Conservation (phyloP, 2,797 vertebrate genomes). For the Leptoclinus maculatus region DNA sequence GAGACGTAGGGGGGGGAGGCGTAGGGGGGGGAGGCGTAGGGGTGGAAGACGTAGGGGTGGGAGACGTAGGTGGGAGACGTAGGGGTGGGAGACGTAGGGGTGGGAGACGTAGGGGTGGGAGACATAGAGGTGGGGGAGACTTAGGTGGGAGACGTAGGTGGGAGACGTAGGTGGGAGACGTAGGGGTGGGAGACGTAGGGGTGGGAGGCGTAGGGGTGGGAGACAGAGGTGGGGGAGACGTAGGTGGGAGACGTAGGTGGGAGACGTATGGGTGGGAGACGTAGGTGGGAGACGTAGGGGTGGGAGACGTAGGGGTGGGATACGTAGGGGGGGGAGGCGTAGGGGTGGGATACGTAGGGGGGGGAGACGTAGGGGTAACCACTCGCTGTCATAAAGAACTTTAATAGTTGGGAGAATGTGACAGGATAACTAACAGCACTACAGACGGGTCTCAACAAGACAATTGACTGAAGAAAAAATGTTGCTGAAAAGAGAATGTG, state of each 20-base stretch:
- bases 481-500: not conserved
- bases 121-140: too few relatives aligned
- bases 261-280: too few relatives aligned
- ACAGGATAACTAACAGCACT: not conserved
- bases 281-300: not conserved
- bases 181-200: not conserved
- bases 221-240: too few relatives aligned
- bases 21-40: not conserved
- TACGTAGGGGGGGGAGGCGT: not conserved
- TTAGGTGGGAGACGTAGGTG: not conserved
- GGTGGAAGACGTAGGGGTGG: too few relatives aligned
- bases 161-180: not conserved
- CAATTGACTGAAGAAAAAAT: not conserved
- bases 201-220: not conserved
- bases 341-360: not conserved
- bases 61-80: not conserved
- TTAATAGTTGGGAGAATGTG: not conserved
- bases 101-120: not conserved
- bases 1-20: not conserved
- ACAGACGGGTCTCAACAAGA: not conserved
- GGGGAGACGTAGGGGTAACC: not conserved
- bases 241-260: not conserved
- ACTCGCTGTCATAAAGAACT: constrained; percentile 1
- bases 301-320: not conserved
- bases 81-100: not conserved